Evolutionary conservation across 2,888 invertebrate species (phyloP), one percentile per base, ranked within the genome.

Genomic region (Poecilobothrus nobilitatus): DNA sequence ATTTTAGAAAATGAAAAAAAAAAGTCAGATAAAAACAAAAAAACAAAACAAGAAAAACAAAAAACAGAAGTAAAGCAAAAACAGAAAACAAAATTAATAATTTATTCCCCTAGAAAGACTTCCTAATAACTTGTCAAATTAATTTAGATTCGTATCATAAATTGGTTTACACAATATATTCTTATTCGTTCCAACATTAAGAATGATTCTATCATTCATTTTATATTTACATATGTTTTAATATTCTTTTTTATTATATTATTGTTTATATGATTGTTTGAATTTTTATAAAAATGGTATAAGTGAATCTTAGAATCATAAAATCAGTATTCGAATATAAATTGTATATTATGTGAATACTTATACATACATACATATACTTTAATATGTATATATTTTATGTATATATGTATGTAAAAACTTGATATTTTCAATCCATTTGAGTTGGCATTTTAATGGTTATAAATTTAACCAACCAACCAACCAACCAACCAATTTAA

Each of bases 121-220:
- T 53, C 53, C 18, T 53, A 53, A 53, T 53, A 53, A 53, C 53
- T 53, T 53, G 53, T 53, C 53, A 53, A 53, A 53, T 53, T 53
- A 53, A 53, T 53, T 53, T 53, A 53, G 53, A 53, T 53, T 53
- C 53, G 5, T 53, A 53, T 53, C 53, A 15, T 53, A 53, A 53
- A 53, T 53, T 53, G 53, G 18, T 53, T 41, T 41, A 41, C 41
- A 41, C 15, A 41, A 41, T 53, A 53, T 6, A 15, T 18, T 3
- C 2, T 53, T 4, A 4, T 27, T 5, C 27, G 5, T 27, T 27
- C 27, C 27, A 27, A 27, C 27, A 27, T 27, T 27, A 2, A 27
- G 27, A 27, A 27, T 27, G 27, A 27, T 27, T 27, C 27, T 27
- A 4, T 27, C 27, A 27, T 27, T 27, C 27, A 27, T 27, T 27